Percentiles rank a stretch among this genome's conserved stretches.
These are phyloP conservation scores for Calycopis cecrops DNA, from an alignment of 1,140 invertebrate species.

Conservation along the genomic window DNA sequence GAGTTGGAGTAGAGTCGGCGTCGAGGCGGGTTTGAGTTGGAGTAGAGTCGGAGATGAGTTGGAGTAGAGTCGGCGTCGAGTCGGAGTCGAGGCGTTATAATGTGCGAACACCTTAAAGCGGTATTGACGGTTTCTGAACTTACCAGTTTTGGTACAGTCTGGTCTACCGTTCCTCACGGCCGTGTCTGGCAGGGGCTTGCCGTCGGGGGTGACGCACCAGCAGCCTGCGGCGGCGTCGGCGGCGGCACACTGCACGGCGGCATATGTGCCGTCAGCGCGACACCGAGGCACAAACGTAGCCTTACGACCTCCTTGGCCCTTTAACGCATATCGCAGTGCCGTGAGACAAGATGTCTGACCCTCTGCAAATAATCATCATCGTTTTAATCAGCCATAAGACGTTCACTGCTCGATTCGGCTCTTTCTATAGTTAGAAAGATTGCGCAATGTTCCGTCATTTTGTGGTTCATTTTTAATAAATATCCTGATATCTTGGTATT, in stretches of 20 bases:
- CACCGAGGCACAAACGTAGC: constrained; percentile 80
- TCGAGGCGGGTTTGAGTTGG: no score
- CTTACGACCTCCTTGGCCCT: constrained; percentile 41
- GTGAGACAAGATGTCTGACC: constrained; percentile 55
- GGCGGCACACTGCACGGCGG: constrained; percentile 88
- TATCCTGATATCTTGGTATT: no score
- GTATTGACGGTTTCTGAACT: constrained; percentile 30
- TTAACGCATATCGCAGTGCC: constrained; percentile 54
- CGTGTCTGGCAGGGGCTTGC: constrained; percentile 85
- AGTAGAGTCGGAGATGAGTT: no score
- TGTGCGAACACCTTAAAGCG: no score
- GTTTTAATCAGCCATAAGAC: neutral
- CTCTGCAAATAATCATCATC: constrained; percentile 31
- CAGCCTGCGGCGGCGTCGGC: constrained; percentile 82
- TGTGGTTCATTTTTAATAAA: no score
- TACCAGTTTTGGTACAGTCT: constrained; percentile 77
- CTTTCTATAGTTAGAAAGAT: no score
- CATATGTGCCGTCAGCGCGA: constrained; percentile 86
- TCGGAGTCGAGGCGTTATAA: no score
- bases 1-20: no score
- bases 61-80: no score
- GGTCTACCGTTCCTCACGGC: constrained; percentile 81
- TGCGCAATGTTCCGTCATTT: no score
- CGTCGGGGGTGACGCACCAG: constrained; percentile 87
- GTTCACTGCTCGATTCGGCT: neutral